Percentiles rank a stretch among this genome's conserved stretches.
Evolutionary conservation across 2,888 invertebrate genomes (phyloP).

Genomic region (Imbricaverruca yamaguchii): DNA sequence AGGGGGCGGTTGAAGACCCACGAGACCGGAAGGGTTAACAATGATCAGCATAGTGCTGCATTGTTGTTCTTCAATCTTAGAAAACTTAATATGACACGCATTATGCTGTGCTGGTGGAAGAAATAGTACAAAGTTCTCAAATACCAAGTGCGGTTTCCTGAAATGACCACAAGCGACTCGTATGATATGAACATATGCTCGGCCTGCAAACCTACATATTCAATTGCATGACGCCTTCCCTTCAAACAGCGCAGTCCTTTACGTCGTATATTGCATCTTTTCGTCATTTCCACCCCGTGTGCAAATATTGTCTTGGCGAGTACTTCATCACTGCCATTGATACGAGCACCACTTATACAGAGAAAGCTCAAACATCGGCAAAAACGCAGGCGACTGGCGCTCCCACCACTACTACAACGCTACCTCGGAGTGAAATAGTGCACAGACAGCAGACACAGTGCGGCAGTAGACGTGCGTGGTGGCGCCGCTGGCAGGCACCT

Average conservation of each 20-base stretch:
- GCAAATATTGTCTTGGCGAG: background rate
- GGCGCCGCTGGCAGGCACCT: background rate
- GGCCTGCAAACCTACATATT: background rate
- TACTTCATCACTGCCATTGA: too few relatives aligned
- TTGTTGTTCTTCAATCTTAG: too few relatives aligned
- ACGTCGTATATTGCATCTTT: background rate
- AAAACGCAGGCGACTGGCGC: background rate
- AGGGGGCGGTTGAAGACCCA: too few relatives aligned
- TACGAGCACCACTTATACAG: background rate
- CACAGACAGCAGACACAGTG: background rate
- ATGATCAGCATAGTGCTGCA: too few relatives aligned
- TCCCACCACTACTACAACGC: too few relatives aligned
- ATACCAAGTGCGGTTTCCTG: too few relatives aligned
- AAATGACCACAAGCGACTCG: too few relatives aligned
- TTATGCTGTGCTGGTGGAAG: too few relatives aligned
- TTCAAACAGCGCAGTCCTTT: background rate
- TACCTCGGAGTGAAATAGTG: background rate
- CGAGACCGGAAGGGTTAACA: too few relatives aligned
- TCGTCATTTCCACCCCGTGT: background rate
- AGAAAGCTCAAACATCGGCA: constrained; percentile 5
- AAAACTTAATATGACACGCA: too few relatives aligned
- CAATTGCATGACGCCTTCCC: background rate
- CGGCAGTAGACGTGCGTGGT: background rate
- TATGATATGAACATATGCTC: background rate
- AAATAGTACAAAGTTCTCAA: too few relatives aligned